These are phyloP conservation scores for Botrylloides violaceus DNA, from an alignment of 23 tunicate genomes.

Conservation along the genomic window DNA sequence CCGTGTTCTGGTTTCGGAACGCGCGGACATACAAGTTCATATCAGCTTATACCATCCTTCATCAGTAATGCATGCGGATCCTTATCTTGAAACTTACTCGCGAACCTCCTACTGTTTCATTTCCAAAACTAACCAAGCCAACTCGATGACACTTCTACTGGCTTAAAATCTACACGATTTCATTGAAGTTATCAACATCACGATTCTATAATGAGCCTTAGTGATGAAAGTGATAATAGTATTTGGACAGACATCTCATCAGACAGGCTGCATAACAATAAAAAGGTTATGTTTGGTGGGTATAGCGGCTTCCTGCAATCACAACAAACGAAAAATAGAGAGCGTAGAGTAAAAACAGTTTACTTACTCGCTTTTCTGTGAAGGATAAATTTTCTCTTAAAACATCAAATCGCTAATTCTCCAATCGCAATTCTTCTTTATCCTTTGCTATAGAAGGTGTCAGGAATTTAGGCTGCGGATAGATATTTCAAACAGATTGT, in stretches of 20 bases:
- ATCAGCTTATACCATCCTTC: no score
- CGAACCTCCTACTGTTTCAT: background rate
- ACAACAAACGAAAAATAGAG: background rate
- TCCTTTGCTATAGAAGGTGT: background rate
- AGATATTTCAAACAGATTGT: no score
- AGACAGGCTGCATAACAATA: conserved; percentile 3
- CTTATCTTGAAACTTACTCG: background rate
- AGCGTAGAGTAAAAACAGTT: conserved; percentile 1
- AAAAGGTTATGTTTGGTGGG: background rate
- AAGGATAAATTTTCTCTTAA: conserved; percentile 1
- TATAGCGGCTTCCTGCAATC: conserved; percentile 1
- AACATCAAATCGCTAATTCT: background rate
- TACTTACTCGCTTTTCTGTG: conserved; percentile 1
- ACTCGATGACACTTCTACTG: background rate
- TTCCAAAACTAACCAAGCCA: background rate
- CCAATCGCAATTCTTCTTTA: background rate
- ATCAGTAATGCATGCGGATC: no score
- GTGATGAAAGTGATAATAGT: conserved; percentile 2
- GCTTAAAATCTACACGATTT: background rate
- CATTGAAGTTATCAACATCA: background rate
- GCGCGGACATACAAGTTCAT: no score
- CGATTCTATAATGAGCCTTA: background rate
- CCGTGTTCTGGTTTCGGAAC: no score
- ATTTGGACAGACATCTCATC: background rate
- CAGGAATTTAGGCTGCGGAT: background rate